phyloP scores from a whole-genome alignment of 1,140 invertebrate genomes.

The Ruditapes philippinarum region DNA sequence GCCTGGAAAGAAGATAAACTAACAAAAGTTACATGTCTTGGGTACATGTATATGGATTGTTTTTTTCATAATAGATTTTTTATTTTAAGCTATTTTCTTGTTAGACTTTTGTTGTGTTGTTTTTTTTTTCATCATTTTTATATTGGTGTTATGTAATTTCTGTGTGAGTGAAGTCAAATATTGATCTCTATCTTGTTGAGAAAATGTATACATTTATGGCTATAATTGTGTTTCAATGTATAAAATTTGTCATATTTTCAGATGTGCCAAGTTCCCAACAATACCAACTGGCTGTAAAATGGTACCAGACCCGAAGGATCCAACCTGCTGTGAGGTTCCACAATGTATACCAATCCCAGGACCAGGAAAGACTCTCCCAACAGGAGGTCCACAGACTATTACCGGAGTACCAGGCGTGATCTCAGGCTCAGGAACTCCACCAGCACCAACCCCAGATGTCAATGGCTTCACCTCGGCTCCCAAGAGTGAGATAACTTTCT shows the following conservation, averaged over 20 bases:
- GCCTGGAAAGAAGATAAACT: too few relatives aligned
- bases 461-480: conserved; percentile 38
- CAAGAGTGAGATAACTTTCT: conserved; percentile 34
- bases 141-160: too few relatives aligned
- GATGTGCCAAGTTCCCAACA: conserved; percentile 76
- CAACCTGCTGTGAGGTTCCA: conserved; percentile 76
- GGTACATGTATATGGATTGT: too few relatives aligned
- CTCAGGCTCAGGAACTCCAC: conserved; percentile 63
- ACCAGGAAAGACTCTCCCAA: conserved; percentile 70
- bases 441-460: conserved; percentile 47
- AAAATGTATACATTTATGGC: too few relatives aligned
- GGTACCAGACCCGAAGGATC: conserved; percentile 77
- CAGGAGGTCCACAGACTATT: conserved; percentile 59
- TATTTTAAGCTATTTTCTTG: too few relatives aligned
- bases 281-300: conserved; percentile 74
- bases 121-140: too few relatives aligned
- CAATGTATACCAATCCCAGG: conserved; percentile 76
- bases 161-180: too few relatives aligned
- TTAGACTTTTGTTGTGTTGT: too few relatives aligned
- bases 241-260: conserved; percentile 21
- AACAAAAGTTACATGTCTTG: too few relatives aligned
- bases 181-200: too few relatives aligned
- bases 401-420: conserved; percentile 74
- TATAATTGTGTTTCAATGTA: background rate
- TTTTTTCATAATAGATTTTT: too few relatives aligned